Base-by-base conservation (phyloP, 2,113 vertebrate genomes). In the Psammodynastes pulverulentus region DNA sequence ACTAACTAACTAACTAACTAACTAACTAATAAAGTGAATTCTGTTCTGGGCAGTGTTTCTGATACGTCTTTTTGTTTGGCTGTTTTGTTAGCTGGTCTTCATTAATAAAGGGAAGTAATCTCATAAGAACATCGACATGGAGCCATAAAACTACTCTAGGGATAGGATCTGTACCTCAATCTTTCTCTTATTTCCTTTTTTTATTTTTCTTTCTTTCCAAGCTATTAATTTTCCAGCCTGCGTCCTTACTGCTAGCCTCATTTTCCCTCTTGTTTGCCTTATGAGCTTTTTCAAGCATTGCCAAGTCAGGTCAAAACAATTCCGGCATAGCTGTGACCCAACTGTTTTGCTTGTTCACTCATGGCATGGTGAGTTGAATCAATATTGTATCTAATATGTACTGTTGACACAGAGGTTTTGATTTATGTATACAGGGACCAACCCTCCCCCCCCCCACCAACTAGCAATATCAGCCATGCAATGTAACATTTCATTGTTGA, bases 311-410 rank as follows among this genome's bases (percentile, higher is more conserved):
- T 87, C 88, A 90, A 39, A 92, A 89, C 19, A 93, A 26, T 86
- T n/a, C 19, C 84, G 7, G 5, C 34, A 52, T 84, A 88, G 87
- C 34, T 53, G 15, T 88, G 26, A 89, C 89, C 93, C 43, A 91
- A 43, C n/a, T 87, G 3, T 48, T 91, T 85, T 9, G 48, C 45
- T 89, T 48, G 24, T 39, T 72, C 86, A 90, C 88, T 58, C 19
- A 72, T 79, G 45, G 34, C 29, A 89, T 29, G 51, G 39, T n/a
- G 79, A 91, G 49, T 89, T 49, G 9, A 84, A 21, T 84, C 39
- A 90, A 84, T 90, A 72, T 79, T 79, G 19, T 15, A 91, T 92
- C 92, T 90, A 53, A 43, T 92, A 54, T 89, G 72, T 48, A 53
- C 19, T 89, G 21, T 90, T 91, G 46, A 49, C 29, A 43, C 84